Percentiles rank a stretch among this genome's conserved stretches.
Evolutionary conservation across 2,888 invertebrate species (phyloP).

Genomic region (Eupithecia insigniata): DNA sequence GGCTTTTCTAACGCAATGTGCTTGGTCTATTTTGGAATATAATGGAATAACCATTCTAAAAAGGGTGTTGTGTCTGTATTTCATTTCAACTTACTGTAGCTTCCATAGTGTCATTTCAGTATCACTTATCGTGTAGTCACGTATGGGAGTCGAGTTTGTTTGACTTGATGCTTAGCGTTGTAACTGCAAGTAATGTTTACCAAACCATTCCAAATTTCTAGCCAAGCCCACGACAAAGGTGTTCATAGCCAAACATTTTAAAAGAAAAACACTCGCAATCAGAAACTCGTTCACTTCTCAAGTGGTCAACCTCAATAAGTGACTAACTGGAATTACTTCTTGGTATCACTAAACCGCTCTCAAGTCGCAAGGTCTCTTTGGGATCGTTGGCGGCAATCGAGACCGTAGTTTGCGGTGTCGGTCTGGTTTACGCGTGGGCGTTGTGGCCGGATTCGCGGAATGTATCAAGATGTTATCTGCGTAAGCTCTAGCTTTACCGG

Average conservation of each 20-base stretch:
- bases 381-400: conserved; percentile 43
- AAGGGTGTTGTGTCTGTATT: neutral
- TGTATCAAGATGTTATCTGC: conserved; percentile 47
- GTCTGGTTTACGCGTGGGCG: conserved; percentile 54
- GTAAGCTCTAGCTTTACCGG: conserved; percentile 12
- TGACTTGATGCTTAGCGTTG: neutral
- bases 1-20: neutral
- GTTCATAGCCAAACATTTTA: conserved; percentile 1
- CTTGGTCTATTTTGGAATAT: conserved; percentile 3
- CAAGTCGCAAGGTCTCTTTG: conserved; percentile 41
- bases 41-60: neutral
- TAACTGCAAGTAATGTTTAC: neutral
- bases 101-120: neutral
- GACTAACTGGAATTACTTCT: conserved; percentile 11
- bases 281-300: conserved; percentile 14
- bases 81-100: neutral
- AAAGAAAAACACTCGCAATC: conserved; percentile 3
- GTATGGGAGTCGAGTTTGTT: conserved; percentile 1
- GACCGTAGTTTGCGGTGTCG: conserved; percentile 48
- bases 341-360: conserved; percentile 29
- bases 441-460: conserved; percentile 58
- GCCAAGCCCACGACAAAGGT: neutral
- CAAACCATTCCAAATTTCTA: conserved; percentile 3
- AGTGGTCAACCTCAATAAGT: conserved; percentile 16
- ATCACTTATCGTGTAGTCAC: conserved; percentile 8